Percentiles rank a stretch among this genome's conserved stretches.
Evolutionary conservation across 2,113 vertebrate genomes (phyloP).

Genomic region (Bos taurus): DNA sequence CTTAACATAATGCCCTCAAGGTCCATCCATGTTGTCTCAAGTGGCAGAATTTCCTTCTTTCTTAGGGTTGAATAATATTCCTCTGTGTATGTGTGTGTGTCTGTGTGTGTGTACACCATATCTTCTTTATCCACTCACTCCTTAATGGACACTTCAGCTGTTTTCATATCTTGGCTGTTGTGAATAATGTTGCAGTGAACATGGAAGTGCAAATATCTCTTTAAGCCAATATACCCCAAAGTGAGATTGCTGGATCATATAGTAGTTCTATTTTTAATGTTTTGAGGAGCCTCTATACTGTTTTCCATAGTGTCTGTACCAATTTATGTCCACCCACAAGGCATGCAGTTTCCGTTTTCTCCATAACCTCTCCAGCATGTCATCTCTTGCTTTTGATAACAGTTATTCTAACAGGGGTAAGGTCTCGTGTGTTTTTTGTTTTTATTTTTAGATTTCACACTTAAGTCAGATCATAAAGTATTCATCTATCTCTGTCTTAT

Average conservation of each 20-base stretch:
- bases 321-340: not conserved
- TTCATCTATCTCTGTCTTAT: not conserved
- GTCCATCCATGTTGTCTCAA: not conserved
- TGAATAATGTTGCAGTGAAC: not conserved
- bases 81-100: not conserved
- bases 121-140: not conserved
- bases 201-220: not conserved
- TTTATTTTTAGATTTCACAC: too few species aligned
- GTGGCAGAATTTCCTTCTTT: not conserved
- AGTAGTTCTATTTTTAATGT: not conserved
- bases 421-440: not conserved
- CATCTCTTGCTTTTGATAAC: not conserved
- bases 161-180: not conserved
- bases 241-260: not conserved
- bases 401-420: not conserved
- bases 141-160: not conserved
- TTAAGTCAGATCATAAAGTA: not conserved
- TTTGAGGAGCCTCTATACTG: not conserved
- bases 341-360: not conserved
- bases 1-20: not conserved
- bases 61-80: not conserved
- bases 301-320: not conserved
- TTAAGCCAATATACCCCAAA: not conserved
- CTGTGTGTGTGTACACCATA: not conserved
- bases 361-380: not conserved